A percentile compares a stretch with the other conserved stretches of the same genome.
Conservation (phyloP, 2,113 vertebrate species). For the Gasterosteus nipponicus region DNA sequence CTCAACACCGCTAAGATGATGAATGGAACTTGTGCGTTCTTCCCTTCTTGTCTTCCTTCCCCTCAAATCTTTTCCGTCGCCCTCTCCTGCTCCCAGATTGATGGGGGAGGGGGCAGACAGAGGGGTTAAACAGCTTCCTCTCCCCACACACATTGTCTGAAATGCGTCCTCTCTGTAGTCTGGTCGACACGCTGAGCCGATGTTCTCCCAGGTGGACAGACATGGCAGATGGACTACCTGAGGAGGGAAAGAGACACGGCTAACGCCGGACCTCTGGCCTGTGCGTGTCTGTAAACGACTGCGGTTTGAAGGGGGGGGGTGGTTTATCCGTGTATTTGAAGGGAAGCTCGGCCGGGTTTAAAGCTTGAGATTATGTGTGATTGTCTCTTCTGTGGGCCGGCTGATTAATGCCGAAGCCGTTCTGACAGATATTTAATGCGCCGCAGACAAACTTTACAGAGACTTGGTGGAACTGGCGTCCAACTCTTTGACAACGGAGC, state of each 20-base stretch:
- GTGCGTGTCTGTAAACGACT: conserved; percentile 51
- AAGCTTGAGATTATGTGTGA: conserved; percentile 72
- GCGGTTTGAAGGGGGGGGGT: conserved; percentile 55
- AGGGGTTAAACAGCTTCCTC: conserved; percentile 14
- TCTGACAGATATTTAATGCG: conserved; percentile 76
- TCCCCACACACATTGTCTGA: conserved; percentile 34
- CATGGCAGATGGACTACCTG: conserved; percentile 56
- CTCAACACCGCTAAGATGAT: conserved; percentile 65
- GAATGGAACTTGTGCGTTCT: conserved; percentile 55
- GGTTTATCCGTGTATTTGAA: conserved; percentile 69
- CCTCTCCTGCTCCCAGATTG: conserved; percentile 31
- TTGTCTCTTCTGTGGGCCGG: conserved; percentile 71
- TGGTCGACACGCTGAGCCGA: conserved; percentile 64
- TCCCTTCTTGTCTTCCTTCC: conserved; percentile 7
- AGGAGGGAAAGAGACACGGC: conserved; percentile 19
- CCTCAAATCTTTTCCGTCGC: background rate
- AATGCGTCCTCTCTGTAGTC: conserved; percentile 63
- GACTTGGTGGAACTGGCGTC: conserved; percentile 38
- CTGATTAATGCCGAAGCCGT: conserved; percentile 78
- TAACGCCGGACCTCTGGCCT: conserved; percentile 3
- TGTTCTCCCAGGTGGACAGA: conserved; percentile 70
- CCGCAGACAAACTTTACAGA: conserved; percentile 70
- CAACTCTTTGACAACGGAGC: conserved; percentile 63
- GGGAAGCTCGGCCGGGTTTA: conserved; percentile 76
- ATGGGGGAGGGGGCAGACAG: background rate